Evolutionary conservation across 2,113 vertebrate species (phyloP).

Genomic region (Sitta europaea): DNA sequence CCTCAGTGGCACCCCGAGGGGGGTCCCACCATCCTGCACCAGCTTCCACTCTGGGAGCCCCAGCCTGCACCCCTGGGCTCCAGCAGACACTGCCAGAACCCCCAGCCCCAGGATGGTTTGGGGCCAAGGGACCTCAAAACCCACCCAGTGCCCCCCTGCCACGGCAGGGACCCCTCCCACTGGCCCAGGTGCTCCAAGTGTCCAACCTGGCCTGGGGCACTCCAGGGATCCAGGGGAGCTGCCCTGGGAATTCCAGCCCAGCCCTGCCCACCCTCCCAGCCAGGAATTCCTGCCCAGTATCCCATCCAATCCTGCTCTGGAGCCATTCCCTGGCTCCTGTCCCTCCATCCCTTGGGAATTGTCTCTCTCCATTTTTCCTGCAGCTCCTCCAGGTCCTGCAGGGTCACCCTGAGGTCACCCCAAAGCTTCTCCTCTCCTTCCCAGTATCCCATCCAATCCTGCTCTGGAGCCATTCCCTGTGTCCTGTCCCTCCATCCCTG

Average conservation of each 20-base stretch:
- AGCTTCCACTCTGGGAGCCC: neutral
- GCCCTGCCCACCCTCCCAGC: neutral
- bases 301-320: neutral
- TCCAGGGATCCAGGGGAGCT: neutral
- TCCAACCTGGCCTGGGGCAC: neutral
- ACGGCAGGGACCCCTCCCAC: neutral
- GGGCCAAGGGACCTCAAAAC: rapidly evolving
- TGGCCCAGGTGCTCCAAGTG: neutral
- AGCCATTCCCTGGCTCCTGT: neutral
- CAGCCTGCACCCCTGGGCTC: neutral
- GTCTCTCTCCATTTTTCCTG: neutral
- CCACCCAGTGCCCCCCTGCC: rapidly evolving
- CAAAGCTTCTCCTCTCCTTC: too few species aligned
- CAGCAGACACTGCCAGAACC: neutral
- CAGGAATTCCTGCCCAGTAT: neutral
- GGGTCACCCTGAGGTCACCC: too few species aligned
- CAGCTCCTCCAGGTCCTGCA: rapidly evolving
- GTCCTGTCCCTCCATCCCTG: neutral
- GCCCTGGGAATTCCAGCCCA: neutral
- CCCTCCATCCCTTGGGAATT: neutral
- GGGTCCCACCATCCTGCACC: neutral
- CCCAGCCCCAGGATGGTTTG: rapidly evolving
- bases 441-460: neutral
- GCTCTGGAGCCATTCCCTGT: neutral
- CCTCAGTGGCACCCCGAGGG: rapidly evolving